A percentile compares a stretch with the other conserved stretches of the same genome.
Conservation (phyloP, 2,113 vertebrate genomes). For the Haplochromis burtoni region DNA sequence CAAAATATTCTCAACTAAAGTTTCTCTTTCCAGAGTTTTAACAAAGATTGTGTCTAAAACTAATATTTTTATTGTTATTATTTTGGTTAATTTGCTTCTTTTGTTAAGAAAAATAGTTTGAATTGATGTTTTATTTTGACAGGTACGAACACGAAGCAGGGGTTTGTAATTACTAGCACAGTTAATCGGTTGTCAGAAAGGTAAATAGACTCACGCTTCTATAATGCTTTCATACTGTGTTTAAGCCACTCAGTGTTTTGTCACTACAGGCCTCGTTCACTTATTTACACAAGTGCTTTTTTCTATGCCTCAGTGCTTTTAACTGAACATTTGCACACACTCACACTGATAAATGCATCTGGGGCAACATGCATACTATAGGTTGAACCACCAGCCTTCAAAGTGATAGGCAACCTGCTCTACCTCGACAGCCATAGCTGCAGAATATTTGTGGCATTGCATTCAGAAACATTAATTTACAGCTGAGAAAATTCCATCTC, state of each 20-base stretch:
- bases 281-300: not conserved
- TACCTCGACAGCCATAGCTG: not conserved
- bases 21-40: not conserved
- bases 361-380: not conserved
- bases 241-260: not conserved
- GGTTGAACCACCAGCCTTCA: not conserved
- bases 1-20: not conserved
- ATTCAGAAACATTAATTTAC: not conserved
- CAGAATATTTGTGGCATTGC: not conserved
- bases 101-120: not conserved
- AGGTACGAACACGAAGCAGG: not conserved
- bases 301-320: not conserved
- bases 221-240: not conserved
- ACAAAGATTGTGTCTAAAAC: not conserved
- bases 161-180: not conserved
- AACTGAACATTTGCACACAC: not conserved
- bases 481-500: not conserved
- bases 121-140: not conserved
- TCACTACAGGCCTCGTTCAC: not conserved
- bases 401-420: not conserved
- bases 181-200: not conserved
- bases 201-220: not conserved
- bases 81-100: not conserved
- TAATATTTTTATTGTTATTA: not conserved
- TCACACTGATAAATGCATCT: not conserved